phyloP scores from a whole-genome alignment of 2,797 vertebrate species.

The Acrocephalus scirpaceus region DNA sequence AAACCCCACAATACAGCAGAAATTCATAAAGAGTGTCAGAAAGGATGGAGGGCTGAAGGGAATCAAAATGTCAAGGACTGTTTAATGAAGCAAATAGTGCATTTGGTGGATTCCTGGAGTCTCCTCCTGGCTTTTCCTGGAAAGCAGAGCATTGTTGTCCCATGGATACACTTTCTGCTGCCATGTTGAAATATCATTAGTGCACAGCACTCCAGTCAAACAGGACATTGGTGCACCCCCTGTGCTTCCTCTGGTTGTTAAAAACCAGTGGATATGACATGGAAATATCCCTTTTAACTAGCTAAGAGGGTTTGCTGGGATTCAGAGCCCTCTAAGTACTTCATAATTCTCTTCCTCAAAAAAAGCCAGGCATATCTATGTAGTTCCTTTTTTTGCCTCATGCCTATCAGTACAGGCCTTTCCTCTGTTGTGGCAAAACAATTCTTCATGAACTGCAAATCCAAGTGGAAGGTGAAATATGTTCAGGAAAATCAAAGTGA shows the following conservation, averaged over 20 bases:
- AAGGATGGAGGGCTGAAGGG: neutral
- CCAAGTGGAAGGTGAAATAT: neutral
- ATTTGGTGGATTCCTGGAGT: neutral
- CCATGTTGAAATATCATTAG: neutral
- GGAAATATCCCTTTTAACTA: neutral
- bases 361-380: rapidly evolving
- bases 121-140: neutral
- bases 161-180: neutral
- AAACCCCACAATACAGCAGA: neutral
- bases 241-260: neutral
- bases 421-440: neutral
- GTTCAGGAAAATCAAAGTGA: neutral
- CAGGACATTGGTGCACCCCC: neutral
- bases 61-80: neutral
- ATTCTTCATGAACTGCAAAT: neutral
- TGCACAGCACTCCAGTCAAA: neutral
- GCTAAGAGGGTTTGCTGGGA: neutral
- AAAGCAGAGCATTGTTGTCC: neutral
- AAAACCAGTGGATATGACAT: rapidly evolving
- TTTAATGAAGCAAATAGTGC: neutral
- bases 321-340: neutral
- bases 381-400: neutral
- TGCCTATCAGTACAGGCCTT: neutral
- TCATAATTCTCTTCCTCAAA: neutral
- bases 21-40: neutral